Evolutionary conservation across 2,113 vertebrate genomes (phyloP).

Genomic region (Dissostichus mawsoni): DNA sequence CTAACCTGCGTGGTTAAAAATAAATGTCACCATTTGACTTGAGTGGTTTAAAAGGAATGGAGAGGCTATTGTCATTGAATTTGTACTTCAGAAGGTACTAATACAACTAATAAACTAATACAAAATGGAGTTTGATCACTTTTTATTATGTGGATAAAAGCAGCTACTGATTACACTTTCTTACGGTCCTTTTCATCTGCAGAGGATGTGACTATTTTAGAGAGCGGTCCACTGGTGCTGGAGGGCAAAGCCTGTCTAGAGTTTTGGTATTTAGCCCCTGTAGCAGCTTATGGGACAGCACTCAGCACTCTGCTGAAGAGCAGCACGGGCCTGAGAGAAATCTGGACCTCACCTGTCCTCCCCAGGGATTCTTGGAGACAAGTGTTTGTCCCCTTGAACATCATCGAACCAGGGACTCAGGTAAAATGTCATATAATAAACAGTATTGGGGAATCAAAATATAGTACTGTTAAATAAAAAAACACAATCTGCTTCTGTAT

Average conservation of each 20-base stretch:
- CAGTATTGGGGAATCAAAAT: neutral
- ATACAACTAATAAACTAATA: no score
- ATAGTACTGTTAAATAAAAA: neutral
- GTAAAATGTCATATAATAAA: slow-evolving; percentile 67
- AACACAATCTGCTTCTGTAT: slow-evolving; percentile 20
- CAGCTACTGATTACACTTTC: neutral
- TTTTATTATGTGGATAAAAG: neutral
- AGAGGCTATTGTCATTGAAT: neutral
- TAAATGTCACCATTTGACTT: neutral
- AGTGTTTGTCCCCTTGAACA: slow-evolving; percentile 74
- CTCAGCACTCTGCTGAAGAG: slow-evolving; percentile 79
- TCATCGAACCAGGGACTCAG: slow-evolving; percentile 74
- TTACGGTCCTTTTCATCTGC: slow-evolving; percentile 36
- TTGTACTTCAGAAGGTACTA: neutral
- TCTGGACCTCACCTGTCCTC: slow-evolving; percentile 82
- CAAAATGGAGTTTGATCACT: neutral
- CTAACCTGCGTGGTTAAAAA: neutral
- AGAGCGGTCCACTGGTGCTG: slow-evolving; percentile 74
- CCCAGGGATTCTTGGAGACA: slow-evolving; percentile 82
- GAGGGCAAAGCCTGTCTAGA: slow-evolving; percentile 86
- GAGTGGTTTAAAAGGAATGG: neutral
- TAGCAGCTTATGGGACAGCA: slow-evolving; percentile 67
- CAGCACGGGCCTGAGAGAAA: slow-evolving; percentile 36
- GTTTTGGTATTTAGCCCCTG: slow-evolving; percentile 88
- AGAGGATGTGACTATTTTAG: slow-evolving; percentile 75